Conservation (phyloP, 2,113 vertebrate species). For the Rhynchomys soricoides region DNA sequence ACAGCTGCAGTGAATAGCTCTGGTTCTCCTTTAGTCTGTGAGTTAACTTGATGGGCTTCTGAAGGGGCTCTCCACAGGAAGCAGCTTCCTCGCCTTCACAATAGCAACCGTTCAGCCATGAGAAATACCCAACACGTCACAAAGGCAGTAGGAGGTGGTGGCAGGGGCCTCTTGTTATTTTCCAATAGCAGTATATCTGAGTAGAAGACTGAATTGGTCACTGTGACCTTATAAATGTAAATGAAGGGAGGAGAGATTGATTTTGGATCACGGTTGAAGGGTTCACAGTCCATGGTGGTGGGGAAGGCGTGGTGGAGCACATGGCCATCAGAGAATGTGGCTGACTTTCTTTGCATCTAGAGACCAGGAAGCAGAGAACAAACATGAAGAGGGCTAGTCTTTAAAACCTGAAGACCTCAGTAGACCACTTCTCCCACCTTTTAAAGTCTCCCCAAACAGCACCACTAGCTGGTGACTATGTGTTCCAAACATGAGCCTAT, state of each 20-base stretch:
- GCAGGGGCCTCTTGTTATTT: neutral
- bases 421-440: neutral
- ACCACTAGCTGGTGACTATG: too few relatives aligned
- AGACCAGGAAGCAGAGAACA: neutral
- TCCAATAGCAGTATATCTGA: neutral
- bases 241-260: neutral
- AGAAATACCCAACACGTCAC: neutral
- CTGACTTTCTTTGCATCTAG: neutral
- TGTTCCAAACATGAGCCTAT: neutral
- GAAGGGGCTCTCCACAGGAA: neutral
- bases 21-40: neutral
- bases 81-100: neutral
- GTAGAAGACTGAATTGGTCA: neutral
- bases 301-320: neutral
- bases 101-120: neutral
- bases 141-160: neutral
- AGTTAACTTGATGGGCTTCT: neutral
- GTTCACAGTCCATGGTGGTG: neutral
- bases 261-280: neutral
- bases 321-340: neutral
- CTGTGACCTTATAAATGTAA: neutral
- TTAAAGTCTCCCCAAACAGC: neutral
- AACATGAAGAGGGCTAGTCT: neutral
- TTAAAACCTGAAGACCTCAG: neutral
- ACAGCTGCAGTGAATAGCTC: neutral